A percentile compares a stretch with the other conserved stretches of the same genome.
Conservation (phyloP, 2,113 vertebrate genomes). For the Stictonetta naevosa region DNA sequence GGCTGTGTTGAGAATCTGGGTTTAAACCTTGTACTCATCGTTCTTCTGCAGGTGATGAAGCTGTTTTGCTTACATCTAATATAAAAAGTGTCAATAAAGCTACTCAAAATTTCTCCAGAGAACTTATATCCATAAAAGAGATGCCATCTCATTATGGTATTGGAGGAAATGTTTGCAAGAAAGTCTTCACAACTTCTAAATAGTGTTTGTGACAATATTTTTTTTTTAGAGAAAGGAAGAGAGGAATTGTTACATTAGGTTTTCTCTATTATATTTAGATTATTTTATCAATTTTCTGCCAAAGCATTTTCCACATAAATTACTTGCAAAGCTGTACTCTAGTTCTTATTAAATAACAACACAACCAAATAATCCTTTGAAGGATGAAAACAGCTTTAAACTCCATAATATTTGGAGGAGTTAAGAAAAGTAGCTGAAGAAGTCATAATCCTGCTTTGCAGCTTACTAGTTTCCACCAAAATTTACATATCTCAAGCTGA, state of each 20-base stretch:
- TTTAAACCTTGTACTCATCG: background rate
- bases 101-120: background rate
- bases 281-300: background rate
- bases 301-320: background rate
- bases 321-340: background rate
- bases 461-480: background rate
- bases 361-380: background rate
- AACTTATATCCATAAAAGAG: background rate
- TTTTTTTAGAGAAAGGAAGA: background rate
- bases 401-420: background rate
- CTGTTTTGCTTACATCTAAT: background rate
- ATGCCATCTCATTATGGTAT: background rate
- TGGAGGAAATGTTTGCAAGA: background rate
- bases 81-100: background rate
- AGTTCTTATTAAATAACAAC: background rate
- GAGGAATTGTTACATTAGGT: background rate
- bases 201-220: background rate
- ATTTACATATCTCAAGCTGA: background rate
- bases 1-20: background rate
- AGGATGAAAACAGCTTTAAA: background rate
- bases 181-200: background rate
- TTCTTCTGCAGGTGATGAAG: background rate
- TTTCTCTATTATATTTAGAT: background rate
- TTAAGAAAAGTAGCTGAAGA: background rate
- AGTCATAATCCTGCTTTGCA: background rate